phyloP scores from a whole-genome alignment of 1,140 invertebrate species.

The Apis florea region DNA sequence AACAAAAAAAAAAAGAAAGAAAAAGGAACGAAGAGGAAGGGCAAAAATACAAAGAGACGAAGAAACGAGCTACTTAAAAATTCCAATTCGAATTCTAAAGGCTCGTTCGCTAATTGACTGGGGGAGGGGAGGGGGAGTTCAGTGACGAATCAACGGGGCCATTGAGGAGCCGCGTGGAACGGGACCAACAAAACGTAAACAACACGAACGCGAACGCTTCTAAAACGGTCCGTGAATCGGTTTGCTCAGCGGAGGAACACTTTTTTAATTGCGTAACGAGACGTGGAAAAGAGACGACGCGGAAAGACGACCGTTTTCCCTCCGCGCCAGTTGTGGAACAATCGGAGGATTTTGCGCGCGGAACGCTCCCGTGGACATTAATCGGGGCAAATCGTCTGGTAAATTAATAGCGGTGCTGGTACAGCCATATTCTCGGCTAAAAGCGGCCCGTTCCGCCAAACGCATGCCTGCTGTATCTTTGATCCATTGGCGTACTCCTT shows the following conservation, averaged over 20 bases:
- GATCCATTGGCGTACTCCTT: slow-evolving; percentile 22
- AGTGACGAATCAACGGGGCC: slow-evolving; percentile 22
- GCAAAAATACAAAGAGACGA: not conserved
- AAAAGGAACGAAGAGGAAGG: not conserved
- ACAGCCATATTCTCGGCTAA: slow-evolving; percentile 18
- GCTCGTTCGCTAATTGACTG: slow-evolving; percentile 22
- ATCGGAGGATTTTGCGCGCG: slow-evolving; percentile 25
- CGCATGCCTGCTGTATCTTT: slow-evolving; percentile 12
- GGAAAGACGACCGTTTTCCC: not conserved
- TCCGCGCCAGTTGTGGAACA: not conserved
- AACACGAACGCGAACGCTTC: not conserved
- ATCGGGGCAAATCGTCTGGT: slow-evolving; percentile 62
- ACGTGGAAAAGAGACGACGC: not conserved
- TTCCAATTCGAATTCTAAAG: slow-evolving; percentile 18
- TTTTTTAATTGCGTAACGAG: slow-evolving; percentile 43
- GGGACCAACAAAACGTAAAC: slow-evolving; percentile 23
- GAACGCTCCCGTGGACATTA: slow-evolving; percentile 42
- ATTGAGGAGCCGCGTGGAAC: slow-evolving; percentile 5
- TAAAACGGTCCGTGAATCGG: slow-evolving; percentile 24
- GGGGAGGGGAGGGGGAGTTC: not conserved
- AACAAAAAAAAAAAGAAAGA: no score
- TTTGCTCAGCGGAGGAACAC: not conserved
- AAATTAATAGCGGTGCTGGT: slow-evolving; percentile 52
- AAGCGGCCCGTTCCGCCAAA: slow-evolving; percentile 24
- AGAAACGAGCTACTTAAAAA: not conserved